phyloP scores from a whole-genome alignment of 2,888 invertebrate species.

The Drosophila ustulata region DNA sequence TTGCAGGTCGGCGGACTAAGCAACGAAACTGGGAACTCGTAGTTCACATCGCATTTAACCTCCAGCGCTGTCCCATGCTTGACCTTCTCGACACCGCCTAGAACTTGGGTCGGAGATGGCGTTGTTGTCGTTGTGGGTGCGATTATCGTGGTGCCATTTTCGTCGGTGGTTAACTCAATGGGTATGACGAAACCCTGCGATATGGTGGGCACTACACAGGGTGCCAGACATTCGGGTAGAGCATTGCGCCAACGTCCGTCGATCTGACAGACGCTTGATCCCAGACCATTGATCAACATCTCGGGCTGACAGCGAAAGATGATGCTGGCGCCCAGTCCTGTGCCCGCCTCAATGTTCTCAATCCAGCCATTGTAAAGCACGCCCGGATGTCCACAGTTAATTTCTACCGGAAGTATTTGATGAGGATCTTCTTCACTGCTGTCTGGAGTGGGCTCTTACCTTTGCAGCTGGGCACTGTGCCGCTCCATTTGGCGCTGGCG shows the following conservation, averaged over 20 bases:
- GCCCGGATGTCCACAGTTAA: conserved; percentile 98
- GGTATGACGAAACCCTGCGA: conserved; percentile 91
- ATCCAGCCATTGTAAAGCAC: conserved; percentile 98
- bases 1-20: conserved; percentile 93
- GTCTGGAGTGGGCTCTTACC: conserved; percentile 86
- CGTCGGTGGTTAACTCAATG: conserved; percentile 85
- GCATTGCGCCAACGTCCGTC: conserved; percentile 98
- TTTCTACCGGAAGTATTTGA: conserved; percentile 88
- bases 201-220: conserved; percentile 96
- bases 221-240: conserved; percentile 95
- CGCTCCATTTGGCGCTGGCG: conserved; percentile 97
- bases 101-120: conserved; percentile 60
- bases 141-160: conserved; percentile 82
- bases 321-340: conserved; percentile 95
- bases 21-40: conserved; percentile 92
- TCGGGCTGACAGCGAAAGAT: conserved; percentile 97
- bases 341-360: conserved; percentile 95
- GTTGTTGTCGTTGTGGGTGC: conserved; percentile 83
- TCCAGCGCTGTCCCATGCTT: conserved; percentile 89
- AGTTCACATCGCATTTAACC: conserved; percentile 94
- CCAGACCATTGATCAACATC: conserved; percentile 94
- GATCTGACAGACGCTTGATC: conserved; percentile 96
- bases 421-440: background rate
- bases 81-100: conserved; percentile 86
- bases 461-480: conserved; percentile 95